Evolutionary conservation across 2,113 vertebrate species (phyloP).

Genomic region (Gymnorhina tibicen): DNA sequence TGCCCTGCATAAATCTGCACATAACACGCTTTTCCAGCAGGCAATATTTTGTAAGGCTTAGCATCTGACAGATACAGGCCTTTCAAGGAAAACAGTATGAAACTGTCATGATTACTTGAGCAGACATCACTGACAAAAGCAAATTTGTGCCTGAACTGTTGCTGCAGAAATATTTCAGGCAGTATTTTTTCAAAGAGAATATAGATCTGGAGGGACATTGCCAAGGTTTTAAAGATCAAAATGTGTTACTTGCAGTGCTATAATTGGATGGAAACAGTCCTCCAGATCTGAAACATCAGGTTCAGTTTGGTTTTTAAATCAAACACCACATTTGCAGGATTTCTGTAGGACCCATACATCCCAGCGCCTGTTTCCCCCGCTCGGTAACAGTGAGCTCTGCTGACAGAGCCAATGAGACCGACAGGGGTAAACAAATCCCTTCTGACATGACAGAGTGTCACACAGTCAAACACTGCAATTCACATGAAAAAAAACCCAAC

Average conservation of each 20-base stretch:
- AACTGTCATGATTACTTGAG: slow-evolving; percentile 36
- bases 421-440: slow-evolving; percentile 16
- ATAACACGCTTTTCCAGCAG: slow-evolving; percentile 22
- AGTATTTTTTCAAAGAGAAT: slow-evolving; percentile 50
- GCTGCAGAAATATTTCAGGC: slow-evolving; percentile 45
- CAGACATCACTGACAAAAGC: slow-evolving; percentile 43
- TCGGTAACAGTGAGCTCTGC: slow-evolving; percentile 15
- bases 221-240: slow-evolving; percentile 56
- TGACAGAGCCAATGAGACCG: slow-evolving; percentile 13
- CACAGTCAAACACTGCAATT: background rate
- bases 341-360: slow-evolving; percentile 12
- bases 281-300: slow-evolving; percentile 46
- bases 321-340: slow-evolving; percentile 16
- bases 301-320: slow-evolving; percentile 43
- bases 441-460: slow-evolving; percentile 13
- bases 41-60: slow-evolving; percentile 44
- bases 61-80: slow-evolving; percentile 54
- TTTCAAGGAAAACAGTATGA: slow-evolving; percentile 52
- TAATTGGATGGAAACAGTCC: slow-evolving; percentile 52
- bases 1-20: slow-evolving; percentile 30
- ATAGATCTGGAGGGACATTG: slow-evolving; percentile 31
- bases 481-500: background rate
- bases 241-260: slow-evolving; percentile 26
- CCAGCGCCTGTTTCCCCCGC: background rate
- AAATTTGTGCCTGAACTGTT: slow-evolving; percentile 44